Conservation (phyloP, 2,113 vertebrate species). For the Marcusenius ussheri region DNA sequence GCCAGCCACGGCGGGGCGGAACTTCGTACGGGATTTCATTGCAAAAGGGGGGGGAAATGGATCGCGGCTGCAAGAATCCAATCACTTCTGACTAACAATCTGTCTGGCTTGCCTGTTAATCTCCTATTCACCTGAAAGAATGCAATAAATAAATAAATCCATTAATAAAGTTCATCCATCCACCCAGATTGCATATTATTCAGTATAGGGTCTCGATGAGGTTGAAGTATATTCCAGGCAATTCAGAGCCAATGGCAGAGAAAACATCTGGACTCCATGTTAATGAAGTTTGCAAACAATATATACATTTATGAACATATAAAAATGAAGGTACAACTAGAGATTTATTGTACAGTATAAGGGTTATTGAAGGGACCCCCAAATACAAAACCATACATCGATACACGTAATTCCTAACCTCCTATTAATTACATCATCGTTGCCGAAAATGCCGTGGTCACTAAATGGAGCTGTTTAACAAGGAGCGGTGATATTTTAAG, state of each 20-base stretch:
- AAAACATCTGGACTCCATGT: neutral
- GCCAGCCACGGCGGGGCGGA: neutral
- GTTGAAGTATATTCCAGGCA: neutral
- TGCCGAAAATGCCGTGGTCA: neutral
- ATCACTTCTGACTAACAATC: neutral
- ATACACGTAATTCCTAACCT: neutral
- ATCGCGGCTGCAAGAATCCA: neutral
- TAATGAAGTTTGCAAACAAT: neutral
- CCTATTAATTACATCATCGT: neutral
- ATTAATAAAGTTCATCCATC: neutral
- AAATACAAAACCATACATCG: neutral
- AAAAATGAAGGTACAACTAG: neutral
- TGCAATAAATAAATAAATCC: conserved; percentile 12
- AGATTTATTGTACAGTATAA: neutral
- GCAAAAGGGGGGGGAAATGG: neutral
- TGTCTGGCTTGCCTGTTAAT: neutral
- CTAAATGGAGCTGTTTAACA: neutral
- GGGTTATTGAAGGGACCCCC: neutral
- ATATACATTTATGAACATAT: neutral
- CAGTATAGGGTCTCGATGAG: neutral
- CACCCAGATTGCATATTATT: neutral
- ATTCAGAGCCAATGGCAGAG: neutral
- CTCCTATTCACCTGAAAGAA: neutral
- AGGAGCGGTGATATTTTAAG: conserved; percentile 34
- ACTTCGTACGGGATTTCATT: neutral